These are phyloP conservation scores for Papilio elwesi DNA, from an alignment of 2,888 invertebrate genomes.

Conservation along the genomic window DNA sequence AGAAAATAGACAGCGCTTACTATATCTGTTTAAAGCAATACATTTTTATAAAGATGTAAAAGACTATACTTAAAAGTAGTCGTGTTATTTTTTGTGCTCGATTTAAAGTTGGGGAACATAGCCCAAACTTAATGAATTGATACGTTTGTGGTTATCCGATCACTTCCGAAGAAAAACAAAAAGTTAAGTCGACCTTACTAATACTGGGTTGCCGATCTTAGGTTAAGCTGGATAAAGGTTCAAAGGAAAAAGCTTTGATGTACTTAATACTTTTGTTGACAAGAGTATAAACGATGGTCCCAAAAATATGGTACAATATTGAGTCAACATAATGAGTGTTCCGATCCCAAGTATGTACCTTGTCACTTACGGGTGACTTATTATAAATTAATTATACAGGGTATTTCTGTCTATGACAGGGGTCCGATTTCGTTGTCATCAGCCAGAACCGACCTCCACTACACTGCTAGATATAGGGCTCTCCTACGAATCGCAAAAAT, in stretches of 20 bases:
- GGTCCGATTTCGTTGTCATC: too few relatives aligned
- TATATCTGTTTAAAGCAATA: too few relatives aligned
- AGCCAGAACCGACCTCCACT: too few relatives aligned
- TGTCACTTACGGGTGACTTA: too few relatives aligned
- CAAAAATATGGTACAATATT: neutral
- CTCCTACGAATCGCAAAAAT: too few relatives aligned
- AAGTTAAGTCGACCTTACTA: constrained; percentile 1
- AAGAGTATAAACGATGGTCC: neutral
- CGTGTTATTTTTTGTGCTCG: neutral
- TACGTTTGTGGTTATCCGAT: constrained; percentile 10
- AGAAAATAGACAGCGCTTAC: too few relatives aligned
- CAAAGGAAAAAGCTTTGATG: constrained; percentile 11
- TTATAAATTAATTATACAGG: neutral
- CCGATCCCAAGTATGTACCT: too few relatives aligned
- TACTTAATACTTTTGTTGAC: neutral
- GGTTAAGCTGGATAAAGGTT: constrained; percentile 19
- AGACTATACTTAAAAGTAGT: neutral
- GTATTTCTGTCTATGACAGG: constrained; percentile 25
- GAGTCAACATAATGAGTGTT: neutral
- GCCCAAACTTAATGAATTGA: constrained; percentile 2
- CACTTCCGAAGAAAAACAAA: constrained; percentile 7
- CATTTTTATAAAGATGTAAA: too few relatives aligned
- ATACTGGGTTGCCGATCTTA: neutral
- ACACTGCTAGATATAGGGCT: too few relatives aligned
- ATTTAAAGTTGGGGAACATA: constrained; percentile 1